Percentiles rank a stretch among this genome's conserved stretches.
Evolutionary conservation across 2,888 invertebrate species (phyloP).

Genomic region (Candidula unifasciata): DNA sequence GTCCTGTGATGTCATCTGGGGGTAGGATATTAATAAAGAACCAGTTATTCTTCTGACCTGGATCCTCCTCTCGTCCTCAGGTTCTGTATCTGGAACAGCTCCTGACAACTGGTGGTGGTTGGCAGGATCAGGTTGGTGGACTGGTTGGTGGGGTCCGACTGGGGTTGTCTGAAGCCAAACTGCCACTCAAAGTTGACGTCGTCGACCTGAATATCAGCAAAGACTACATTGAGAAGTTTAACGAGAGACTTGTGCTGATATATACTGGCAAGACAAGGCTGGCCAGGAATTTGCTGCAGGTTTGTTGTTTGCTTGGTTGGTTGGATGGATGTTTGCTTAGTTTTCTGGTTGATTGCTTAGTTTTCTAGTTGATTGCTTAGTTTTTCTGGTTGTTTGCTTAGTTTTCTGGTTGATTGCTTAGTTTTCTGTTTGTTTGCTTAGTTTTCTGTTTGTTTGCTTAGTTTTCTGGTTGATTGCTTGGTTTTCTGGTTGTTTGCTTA

Average conservation of each 20-base stretch:
- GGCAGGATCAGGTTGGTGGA: conserved; percentile 81
- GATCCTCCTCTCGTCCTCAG: conserved; percentile 64
- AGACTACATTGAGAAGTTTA: conserved; percentile 72
- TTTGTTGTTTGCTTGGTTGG: conserved; percentile 67
- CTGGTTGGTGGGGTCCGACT: conserved; percentile 78
- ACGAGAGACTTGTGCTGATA: conserved; percentile 78
- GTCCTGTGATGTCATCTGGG: no score
- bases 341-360: no score
- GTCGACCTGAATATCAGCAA: conserved; percentile 68
- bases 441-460: no score
- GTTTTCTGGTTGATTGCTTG: no score
- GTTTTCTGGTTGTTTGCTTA: no score
- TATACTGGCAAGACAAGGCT: conserved; percentile 81
- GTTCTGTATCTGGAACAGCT: conserved; percentile 80
- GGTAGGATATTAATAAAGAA: no score
- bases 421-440: no score
- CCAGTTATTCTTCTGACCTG: background rate
- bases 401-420: no score
- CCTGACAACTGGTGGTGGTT: conserved; percentile 81
- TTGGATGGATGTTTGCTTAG: no score
- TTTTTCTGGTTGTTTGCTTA: no score
- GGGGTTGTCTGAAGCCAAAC: conserved; percentile 73
- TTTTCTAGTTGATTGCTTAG: no score
- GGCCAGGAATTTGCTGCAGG: conserved; percentile 81
- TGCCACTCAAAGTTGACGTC: conserved; percentile 75